Conservation (phyloP, 2,113 vertebrate genomes). For the Cyprinus carpio region DNA sequence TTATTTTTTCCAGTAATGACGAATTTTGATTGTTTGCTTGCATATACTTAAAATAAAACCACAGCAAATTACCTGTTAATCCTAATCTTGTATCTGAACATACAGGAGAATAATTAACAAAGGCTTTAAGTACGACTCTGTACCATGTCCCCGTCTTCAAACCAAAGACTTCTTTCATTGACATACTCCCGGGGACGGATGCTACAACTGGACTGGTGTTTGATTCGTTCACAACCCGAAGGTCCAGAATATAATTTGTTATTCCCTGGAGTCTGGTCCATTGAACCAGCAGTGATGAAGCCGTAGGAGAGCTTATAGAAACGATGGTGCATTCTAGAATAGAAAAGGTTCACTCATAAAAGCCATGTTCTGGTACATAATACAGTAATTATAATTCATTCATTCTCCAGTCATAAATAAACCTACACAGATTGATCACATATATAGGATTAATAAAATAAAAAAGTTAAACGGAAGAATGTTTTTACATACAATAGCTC, state of each 20-base stretch:
- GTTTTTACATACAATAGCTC: too few relatives aligned
- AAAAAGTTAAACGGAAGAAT: too few relatives aligned
- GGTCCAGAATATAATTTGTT: constrained; percentile 71
- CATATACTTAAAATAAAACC: neutral
- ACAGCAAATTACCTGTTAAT: constrained; percentile 65
- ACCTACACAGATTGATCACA: too few relatives aligned
- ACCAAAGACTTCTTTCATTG: constrained; percentile 58
- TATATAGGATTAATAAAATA: too few relatives aligned
- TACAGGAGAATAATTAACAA: constrained; percentile 57
- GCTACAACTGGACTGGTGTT: constrained; percentile 64
- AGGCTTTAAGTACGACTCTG: constrained; percentile 71
- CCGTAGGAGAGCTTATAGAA: constrained; percentile 57
- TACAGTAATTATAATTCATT: neutral
- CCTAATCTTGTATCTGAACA: constrained; percentile 52
- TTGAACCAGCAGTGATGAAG: constrained; percentile 68
- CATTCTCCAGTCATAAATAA: neutral
- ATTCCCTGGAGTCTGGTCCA: constrained; percentile 60
- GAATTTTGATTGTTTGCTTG: neutral
- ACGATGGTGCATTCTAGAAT: constrained; percentile 68
- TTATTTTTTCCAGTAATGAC: neutral
- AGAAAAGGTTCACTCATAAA: neutral
- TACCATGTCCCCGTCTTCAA: constrained; percentile 69
- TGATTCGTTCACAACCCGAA: constrained; percentile 65
- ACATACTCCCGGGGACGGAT: neutral
- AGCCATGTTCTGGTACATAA: neutral